Conservation (phyloP, 37 sponge, comb jelly and placozoan species). For the Halichondria panicea region DNA sequence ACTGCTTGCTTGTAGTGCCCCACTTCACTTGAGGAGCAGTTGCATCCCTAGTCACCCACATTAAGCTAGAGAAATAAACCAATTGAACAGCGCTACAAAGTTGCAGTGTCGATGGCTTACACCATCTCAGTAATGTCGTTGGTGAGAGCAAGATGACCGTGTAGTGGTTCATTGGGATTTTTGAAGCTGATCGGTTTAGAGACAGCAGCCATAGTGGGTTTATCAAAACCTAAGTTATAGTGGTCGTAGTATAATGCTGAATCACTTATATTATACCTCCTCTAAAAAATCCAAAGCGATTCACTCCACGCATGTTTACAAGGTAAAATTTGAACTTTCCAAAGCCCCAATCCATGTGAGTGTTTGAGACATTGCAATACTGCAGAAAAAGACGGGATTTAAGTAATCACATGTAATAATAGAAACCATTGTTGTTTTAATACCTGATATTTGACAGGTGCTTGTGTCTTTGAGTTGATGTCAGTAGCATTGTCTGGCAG, state of each 20-base stretch:
- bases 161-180: constrained; percentile 70
- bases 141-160: constrained; percentile 62
- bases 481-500: constrained; percentile 24
- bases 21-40: constrained; percentile 38
- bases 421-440: too few species aligned
- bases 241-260: too few species aligned
- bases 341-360: neutral
- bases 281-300: constrained; percentile 13
- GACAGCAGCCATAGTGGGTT: constrained; percentile 45
- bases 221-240: constrained; percentile 16
- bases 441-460: constrained; percentile 68
- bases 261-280: constrained; percentile 32
- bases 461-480: constrained; percentile 28
- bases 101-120: too few species aligned
- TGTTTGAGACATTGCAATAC: constrained; percentile 10
- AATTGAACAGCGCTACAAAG: too few species aligned
- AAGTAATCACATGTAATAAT: too few species aligned
- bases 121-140: constrained; percentile 40
- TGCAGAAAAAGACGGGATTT: too few species aligned
- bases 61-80: constrained; percentile 20
- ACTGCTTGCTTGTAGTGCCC: constrained; percentile 27
- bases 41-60: constrained; percentile 63
- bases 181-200: constrained; percentile 38
- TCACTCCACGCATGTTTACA: constrained; percentile 29
- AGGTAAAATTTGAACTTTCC: constrained; percentile 5